Percentiles rank a stretch among this genome's conserved stretches.
These are phyloP conservation scores for Melanotaenia parkinsoni DNA, from an alignment of 2,797 vertebrate species.

Conservation along the genomic window DNA sequence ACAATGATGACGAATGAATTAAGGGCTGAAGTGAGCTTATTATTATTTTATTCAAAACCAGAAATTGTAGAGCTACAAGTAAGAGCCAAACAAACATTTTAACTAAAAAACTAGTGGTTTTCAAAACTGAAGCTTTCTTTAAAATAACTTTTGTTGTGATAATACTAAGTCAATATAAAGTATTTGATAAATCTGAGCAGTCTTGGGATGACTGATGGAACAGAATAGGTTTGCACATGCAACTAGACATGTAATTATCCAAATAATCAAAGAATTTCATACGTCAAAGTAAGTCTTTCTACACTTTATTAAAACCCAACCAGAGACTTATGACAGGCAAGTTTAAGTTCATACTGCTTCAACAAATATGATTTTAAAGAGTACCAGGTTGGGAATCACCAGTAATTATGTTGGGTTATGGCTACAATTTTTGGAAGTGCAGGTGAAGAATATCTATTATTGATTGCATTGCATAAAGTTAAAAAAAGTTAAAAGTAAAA, in stretches of 20 bases:
- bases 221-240: background rate
- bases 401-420: background rate
- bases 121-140: background rate
- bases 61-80: slow-evolving; percentile 27
- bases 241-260: background rate
- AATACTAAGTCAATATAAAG: background rate
- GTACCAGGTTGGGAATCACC: background rate
- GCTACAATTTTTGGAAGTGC: slow-evolving; percentile 14
- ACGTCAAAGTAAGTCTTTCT: background rate
- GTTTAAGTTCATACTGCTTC: background rate
- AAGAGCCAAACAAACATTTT: background rate
- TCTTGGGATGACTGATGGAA: background rate
- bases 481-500: background rate
- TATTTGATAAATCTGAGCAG: background rate
- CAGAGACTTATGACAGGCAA: background rate
- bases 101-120: background rate
- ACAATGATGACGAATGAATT: slow-evolving; percentile 72
- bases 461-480: background rate
- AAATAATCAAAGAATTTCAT: background rate
- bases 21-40: slow-evolving; percentile 41
- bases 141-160: background rate
- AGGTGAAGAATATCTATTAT: slow-evolving; percentile 2
- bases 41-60: slow-evolving; percentile 39
- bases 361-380: background rate
- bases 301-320: background rate